Evolutionary conservation across 2,888 invertebrate species (phyloP), one percentile per base, ranked within the genome.

Genomic region (Clistopyga incitator): DNA sequence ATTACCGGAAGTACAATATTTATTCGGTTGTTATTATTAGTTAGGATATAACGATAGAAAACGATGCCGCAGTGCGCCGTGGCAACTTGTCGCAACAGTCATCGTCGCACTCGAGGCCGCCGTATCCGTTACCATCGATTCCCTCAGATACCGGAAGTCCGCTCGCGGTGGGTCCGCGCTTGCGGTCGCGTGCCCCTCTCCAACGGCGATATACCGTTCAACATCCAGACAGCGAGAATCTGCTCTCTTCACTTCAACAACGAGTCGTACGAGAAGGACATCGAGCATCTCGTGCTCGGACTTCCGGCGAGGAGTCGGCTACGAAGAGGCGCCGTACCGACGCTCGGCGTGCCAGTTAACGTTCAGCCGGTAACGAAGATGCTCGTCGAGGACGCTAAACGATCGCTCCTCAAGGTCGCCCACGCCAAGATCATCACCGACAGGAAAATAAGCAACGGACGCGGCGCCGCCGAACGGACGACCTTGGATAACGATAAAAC

Each of bases 41-140:
- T 29, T 29, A 34, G 52, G 65, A 54, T 29, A 64, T 47, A 11
- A 52, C 3, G 38, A 56, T 13, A n/a, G 3, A 13, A 61, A 54
- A 91, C 90, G 88, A 95, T 95, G 95, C 95, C 95, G 90, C 95
- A 95, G 93, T 95, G 95, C 92, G 95, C 95, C 84, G 94, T 95
- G 76, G 93, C 94, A 86, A 94, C 94, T 87, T 95, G 95, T 91
- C 94, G 94, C 88, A 95, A 94, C 89, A 94, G 94, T 89, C 95
- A 95, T 90, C 93, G 95, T 78, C 94, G 94, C 87, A 95, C 95
- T 70, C 94, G 94, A 85, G 94, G 94, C 74, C 94, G 94, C 81
- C 93, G 94, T 80, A 94, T 95, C 84, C 94, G 94, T 78, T 95
- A 95, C 92, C 95, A 95, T 91, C 94, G 95, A 85, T 95, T 95